A percentile compares a stretch with the other conserved stretches of the same genome.
phyloP scores from a whole-genome alignment of 1,140 invertebrate species.

The Philotrypesis tridentata region DNA sequence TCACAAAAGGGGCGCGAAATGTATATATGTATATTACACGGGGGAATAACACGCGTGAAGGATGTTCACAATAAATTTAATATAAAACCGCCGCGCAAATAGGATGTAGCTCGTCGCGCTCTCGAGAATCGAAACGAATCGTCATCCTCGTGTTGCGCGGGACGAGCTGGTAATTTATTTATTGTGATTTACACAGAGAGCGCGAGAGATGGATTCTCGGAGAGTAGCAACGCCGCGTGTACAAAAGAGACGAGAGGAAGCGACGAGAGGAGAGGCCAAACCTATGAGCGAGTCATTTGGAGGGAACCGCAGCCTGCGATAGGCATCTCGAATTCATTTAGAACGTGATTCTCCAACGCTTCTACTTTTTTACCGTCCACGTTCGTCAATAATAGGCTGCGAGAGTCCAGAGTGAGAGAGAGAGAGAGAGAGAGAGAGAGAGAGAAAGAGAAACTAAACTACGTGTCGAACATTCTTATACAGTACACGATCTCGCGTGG shows the following conservation, averaged over 20 bases:
- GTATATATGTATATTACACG: no score
- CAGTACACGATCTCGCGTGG: conserved; percentile 20
- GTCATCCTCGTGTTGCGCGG: conserved; percentile 3
- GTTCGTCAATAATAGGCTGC: not conserved
- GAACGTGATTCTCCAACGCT: conserved; percentile 36
- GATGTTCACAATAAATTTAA: not conserved
- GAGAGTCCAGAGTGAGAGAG: conserved; percentile 1
- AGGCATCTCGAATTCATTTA: conserved; percentile 40
- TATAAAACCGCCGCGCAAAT: not conserved
- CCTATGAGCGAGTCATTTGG: conserved; percentile 24
- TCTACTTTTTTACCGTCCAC: not conserved
- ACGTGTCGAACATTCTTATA: conserved; percentile 44
- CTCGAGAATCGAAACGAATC: conserved; percentile 25
- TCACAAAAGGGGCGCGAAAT: not conserved
- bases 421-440: not conserved
- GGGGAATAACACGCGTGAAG: not conserved
- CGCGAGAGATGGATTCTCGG: not conserved
- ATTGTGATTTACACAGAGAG: conserved; percentile 42
- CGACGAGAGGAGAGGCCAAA: not conserved
- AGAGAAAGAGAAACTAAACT: conserved; percentile 26
- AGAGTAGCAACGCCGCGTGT: not conserved
- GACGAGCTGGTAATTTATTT: conserved; percentile 35
- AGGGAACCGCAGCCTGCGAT: conserved; percentile 17
- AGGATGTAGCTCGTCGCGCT: no score
- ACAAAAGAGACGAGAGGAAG: not conserved